Evolutionary conservation across 2,113 vertebrate species (phyloP).

Genomic region (Tympanuchus pallidicinctus): DNA sequence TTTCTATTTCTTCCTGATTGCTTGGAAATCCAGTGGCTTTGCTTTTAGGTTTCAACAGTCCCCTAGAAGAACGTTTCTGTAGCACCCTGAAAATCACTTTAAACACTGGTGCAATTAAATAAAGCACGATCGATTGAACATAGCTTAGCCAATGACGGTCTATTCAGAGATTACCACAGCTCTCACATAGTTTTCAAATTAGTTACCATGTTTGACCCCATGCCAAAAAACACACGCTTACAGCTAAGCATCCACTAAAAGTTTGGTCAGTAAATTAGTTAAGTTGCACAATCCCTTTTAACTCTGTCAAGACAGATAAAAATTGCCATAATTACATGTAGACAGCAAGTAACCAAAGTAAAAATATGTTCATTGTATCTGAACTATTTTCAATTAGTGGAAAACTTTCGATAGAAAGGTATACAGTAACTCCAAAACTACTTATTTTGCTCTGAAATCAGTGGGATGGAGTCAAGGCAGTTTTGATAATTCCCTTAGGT

Average conservation of each 20-base stretch:
- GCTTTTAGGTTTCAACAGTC: background rate
- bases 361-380: background rate
- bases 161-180: background rate
- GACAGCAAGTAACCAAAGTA: background rate
- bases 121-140: background rate
- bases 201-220: background rate
- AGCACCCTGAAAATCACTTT: background rate
- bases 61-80: background rate
- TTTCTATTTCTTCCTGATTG: background rate
- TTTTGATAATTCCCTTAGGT: background rate
- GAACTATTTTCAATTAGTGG: background rate
- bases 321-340: background rate
- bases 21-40: background rate
- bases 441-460: background rate
- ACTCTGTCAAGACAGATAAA: constrained; percentile 25
- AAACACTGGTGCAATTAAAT: background rate
- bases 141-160: background rate
- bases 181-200: constrained; percentile 8
- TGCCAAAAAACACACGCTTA: constrained; percentile 15
- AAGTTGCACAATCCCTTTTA: constrained; percentile 13
- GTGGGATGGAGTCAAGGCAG: background rate
- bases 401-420: background rate
- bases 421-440: background rate
- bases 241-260: background rate
- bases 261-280: background rate